Conservation (phyloP, 2,113 vertebrate genomes). For the Sander vitreus region DNA sequence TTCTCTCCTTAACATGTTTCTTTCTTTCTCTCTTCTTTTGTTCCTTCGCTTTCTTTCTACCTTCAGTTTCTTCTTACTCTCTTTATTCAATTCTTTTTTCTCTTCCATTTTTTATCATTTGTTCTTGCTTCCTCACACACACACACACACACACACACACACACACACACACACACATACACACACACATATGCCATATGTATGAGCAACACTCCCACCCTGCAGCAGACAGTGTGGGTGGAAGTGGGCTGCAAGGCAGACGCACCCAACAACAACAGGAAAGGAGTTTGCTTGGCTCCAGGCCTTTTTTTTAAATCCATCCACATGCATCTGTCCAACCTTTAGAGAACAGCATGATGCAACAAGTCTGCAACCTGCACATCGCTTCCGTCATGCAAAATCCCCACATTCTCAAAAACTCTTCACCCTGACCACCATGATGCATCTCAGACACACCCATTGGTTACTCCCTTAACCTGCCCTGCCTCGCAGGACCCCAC, state of each 20-base stretch:
- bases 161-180: neutral
- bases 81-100: neutral
- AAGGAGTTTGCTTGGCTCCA: conserved; percentile 60
- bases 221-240: conserved; percentile 66
- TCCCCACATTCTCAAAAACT: conserved; percentile 10
- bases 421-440: neutral
- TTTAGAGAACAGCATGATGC: conserved; percentile 71
- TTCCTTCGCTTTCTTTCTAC: neutral
- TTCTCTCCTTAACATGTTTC: too few species aligned
- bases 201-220: conserved; percentile 48
- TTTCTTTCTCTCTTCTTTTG: neutral
- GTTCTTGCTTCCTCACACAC: neutral
- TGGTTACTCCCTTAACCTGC: neutral
- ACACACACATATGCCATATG: conserved; percentile 29
- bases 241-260: conserved; percentile 64
- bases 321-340: conserved; percentile 47
- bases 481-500: neutral
- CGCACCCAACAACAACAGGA: conserved; percentile 74
- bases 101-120: neutral
- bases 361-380: conserved; percentile 69
- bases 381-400: conserved; percentile 22
- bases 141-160: neutral
- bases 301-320: conserved; percentile 52
- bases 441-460: conserved; percentile 5
- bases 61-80: neutral